Base-by-base conservation (phyloP, 1,140 invertebrate genomes). In the Papilio machaon region DNA sequence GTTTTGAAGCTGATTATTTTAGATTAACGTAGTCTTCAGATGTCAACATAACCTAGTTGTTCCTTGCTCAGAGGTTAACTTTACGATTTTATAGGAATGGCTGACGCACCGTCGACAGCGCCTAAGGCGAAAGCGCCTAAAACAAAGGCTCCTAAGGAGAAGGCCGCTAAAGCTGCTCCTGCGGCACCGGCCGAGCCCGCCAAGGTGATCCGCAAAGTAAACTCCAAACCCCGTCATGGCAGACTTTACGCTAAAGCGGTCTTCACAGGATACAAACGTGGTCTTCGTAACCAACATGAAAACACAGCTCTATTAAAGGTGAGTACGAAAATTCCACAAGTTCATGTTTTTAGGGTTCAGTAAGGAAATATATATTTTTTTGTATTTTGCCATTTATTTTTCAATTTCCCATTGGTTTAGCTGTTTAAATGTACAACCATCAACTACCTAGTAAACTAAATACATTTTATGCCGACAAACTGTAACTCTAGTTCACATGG, bases 241-340 rank as follows among this genome's bases (percentile, higher is more conserved):
- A 96, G 98, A 88, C 95, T 99, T 19, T 99, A 99, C 90, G 98
- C 98, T 23, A 99, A 99, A 95, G 99, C 98, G 47, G 97, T 99
- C 23, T 99, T 99, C 95, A 99, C 99, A 87, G 99, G 99, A 76
- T 99, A 98, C 96, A 99, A 99, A 95, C 96, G 99, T 89, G 99
- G 99, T 83, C 96, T 99, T 23, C 96, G 99, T 84, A 99, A 99
- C 91, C 99, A 99, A 95, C 97, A 99, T 93, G 99, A 99, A 95
- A 98, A 99, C 95, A 99, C 99, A 77, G 97, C 99, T 15, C 96
- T 99, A 0, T 95, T 99, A 15, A 99, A 98, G 95, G 96, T 99
- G 83, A 80, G 87, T 86, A 38, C 9, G 38, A 43, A n/a, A 11
- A 4, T 47, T 19, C 8, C 6, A 67, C 23, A 11, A 35, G 13